Evolutionary conservation across 2,888 invertebrate species (phyloP).

Genomic region (Leucozona laternaria): DNA sequence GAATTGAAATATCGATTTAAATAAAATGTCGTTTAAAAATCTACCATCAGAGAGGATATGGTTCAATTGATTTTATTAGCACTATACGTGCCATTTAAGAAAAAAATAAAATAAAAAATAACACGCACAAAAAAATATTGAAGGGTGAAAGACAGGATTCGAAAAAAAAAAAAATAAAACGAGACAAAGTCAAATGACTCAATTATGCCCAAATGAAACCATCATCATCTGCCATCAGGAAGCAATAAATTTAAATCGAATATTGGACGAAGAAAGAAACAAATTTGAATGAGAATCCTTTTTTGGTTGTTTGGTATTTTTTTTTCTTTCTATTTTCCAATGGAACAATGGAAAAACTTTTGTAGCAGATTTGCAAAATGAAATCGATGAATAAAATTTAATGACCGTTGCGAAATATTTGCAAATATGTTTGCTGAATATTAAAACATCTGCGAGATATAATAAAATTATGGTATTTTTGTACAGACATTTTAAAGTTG

Average conservation of each 20-base stretch:
- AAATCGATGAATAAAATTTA: conserved; percentile 63
- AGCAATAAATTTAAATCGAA: conserved; percentile 67
- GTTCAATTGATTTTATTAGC: conserved; percentile 50
- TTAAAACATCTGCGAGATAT: conserved; percentile 49
- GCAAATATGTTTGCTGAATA: conserved; percentile 37
- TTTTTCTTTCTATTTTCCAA: not conserved
- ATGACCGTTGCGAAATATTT: conserved; percentile 68
- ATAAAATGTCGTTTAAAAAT: conserved; percentile 55
- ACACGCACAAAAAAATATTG: not conserved
- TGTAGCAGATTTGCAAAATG: conserved; percentile 58
- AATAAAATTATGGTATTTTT: not conserved
- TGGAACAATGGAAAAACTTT: conserved; percentile 46
- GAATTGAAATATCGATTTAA: conserved; percentile 68
- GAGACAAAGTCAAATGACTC: conserved; percentile 63
- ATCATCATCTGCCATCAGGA: conserved; percentile 70
- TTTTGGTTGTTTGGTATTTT: not conserved
- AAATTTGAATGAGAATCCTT: conserved; percentile 62
- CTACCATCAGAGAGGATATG: conserved; percentile 25
- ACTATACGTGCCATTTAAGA: not conserved
- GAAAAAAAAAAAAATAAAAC: not conserved
- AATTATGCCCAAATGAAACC: conserved; percentile 59
- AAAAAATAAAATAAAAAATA: not conserved
- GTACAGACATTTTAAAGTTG: not conserved
- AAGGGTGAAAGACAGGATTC: conserved; percentile 52
- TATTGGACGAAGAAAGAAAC: conserved; percentile 27